A percentile compares a stretch with the other conserved stretches of the same genome.
Evolutionary conservation across 2,888 invertebrate genomes (phyloP).

Genomic region (Eilema sororculum): DNA sequence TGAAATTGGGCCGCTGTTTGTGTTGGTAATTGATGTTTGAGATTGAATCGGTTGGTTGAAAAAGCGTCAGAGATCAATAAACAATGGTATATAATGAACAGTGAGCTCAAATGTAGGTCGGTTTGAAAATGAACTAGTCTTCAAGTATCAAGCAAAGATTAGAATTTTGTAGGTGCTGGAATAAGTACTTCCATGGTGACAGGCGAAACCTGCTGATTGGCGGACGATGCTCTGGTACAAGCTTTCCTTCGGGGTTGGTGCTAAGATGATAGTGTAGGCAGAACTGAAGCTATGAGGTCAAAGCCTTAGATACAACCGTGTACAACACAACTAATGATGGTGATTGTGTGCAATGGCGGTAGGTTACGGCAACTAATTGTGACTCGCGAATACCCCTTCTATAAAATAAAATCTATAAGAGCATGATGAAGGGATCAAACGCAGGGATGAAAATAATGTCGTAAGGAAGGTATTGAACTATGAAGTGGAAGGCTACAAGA

Average conservation of each 20-base stretch:
- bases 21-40: conserved; percentile 40
- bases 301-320: not conserved
- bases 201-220: no score
- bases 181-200: no score
- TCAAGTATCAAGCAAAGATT: not conserved
- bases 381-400: no score
- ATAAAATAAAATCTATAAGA: no score
- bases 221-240: not conserved
- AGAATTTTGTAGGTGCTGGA: not conserved
- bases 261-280: not conserved
- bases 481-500: no score
- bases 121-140: not conserved
- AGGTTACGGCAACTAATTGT: no score
- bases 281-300: not conserved
- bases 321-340: not conserved
- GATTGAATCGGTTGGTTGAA: not conserved
- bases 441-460: no score
- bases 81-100: not conserved
- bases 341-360: not conserved
- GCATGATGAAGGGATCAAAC: no score
- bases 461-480: no score
- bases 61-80: not conserved
- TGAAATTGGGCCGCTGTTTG: conserved; percentile 40
- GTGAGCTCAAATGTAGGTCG: not conserved
- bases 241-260: not conserved